A percentile compares a stretch with the other conserved stretches of the same genome.
Conservation (phyloP, 2,888 invertebrate species). For the Tanaodytes sp. region DNA sequence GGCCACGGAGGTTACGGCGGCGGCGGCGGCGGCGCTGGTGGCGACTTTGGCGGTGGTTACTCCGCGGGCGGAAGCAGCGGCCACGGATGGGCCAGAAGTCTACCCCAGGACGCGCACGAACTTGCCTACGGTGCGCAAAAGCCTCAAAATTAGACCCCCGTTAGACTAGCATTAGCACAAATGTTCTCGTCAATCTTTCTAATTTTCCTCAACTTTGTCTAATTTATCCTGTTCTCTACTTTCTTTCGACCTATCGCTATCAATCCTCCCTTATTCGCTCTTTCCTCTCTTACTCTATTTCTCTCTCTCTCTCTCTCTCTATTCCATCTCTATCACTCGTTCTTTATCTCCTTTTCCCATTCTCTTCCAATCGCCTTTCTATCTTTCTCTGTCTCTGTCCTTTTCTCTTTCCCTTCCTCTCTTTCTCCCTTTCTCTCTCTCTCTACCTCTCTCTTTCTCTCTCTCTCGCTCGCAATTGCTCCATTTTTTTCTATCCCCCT, state of each 20-base stretch:
- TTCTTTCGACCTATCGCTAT: slow-evolving; percentile 29
- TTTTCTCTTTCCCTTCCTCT: slow-evolving; percentile 10
- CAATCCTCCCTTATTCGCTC: slow-evolving; percentile 21
- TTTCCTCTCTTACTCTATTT: slow-evolving; percentile 16
- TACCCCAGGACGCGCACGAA: slow-evolving; percentile 75
- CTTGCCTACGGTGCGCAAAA: slow-evolving; percentile 81
- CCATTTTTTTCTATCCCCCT: background rate
- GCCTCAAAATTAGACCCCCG: slow-evolving; percentile 74
- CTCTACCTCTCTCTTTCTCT: slow-evolving; percentile 13
- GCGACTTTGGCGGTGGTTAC: slow-evolving; percentile 76
- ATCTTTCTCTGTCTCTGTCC: slow-evolving; percentile 28
- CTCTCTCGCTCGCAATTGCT: slow-evolving; percentile 1
- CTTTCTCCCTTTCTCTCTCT: background rate
- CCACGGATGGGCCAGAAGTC: slow-evolving; percentile 78
- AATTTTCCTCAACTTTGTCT: slow-evolving; percentile 33
- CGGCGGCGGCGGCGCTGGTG: slow-evolving; percentile 76
- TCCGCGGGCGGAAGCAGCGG: slow-evolving; percentile 71
- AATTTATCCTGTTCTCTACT: slow-evolving; percentile 41
- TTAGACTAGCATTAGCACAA: slow-evolving; percentile 53
- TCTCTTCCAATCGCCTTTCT: slow-evolving; percentile 31
- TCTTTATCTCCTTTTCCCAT: slow-evolving; percentile 25
- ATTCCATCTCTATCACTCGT: background rate
- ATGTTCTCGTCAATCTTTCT: slow-evolving; percentile 50
- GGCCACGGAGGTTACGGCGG: slow-evolving; percentile 74
- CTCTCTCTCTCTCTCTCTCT: slow-evolving; percentile 8